Evolutionary conservation across 2,113 vertebrate species (phyloP).

Genomic region (Podiceps cristatus): DNA sequence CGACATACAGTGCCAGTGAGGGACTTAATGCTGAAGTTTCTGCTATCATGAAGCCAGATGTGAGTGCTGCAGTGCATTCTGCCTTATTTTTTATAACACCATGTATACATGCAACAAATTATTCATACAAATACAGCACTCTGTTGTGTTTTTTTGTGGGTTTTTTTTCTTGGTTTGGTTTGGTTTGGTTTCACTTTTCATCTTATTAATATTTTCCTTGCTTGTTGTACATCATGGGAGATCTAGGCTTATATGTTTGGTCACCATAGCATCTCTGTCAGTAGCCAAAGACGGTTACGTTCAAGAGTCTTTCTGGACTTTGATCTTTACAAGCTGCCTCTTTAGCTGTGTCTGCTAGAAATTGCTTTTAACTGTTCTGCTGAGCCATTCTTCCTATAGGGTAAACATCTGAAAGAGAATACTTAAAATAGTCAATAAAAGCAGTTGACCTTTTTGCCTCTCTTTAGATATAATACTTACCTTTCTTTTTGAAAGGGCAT

Average conservation of each 20-base stretch:
- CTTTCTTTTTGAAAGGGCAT: background rate
- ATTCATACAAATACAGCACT: background rate
- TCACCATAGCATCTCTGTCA: background rate
- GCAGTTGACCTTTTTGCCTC: background rate
- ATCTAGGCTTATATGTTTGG: background rate
- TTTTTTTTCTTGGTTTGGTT: too few relatives aligned
- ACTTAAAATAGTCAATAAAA: constrained; percentile 14
- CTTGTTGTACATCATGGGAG: background rate
- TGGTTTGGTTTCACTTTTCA: background rate
- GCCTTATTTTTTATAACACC: background rate
- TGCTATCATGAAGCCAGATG: background rate
- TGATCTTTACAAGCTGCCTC: background rate
- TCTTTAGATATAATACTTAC: background rate
- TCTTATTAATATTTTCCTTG: background rate
- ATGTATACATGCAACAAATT: background rate
- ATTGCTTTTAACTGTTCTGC: background rate
- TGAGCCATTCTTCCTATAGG: background rate
- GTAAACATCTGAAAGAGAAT: background rate
- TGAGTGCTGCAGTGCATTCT: background rate
- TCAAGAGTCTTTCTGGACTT: background rate
- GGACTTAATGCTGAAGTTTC: background rate
- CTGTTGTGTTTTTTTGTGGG: background rate
- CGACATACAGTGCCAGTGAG: background rate
- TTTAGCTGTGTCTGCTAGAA: background rate
- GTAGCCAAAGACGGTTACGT: background rate